Percentiles rank a stretch among this genome's conserved stretches.
phyloP scores from a whole-genome alignment of 2,113 vertebrate genomes.

The Eleginops maclovinus region DNA sequence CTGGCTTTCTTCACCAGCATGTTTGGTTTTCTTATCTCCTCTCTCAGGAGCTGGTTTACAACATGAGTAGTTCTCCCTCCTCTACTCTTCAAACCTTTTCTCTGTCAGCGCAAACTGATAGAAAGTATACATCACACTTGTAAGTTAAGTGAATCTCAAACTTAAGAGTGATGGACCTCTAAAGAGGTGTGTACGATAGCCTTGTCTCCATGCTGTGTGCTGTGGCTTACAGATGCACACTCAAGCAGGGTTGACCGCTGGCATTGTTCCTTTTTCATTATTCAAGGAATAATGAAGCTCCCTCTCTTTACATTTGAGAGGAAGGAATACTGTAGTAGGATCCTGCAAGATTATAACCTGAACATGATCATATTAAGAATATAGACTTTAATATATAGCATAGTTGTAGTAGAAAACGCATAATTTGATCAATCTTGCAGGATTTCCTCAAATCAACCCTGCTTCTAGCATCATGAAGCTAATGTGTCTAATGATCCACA shows the following conservation, averaged over 20 bases:
- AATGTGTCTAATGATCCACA: slow-evolving; percentile 78
- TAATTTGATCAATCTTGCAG: slow-evolving; percentile 71
- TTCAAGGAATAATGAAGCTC: slow-evolving; percentile 21
- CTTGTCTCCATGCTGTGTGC: slow-evolving; percentile 73
- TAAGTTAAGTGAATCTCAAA: slow-evolving; percentile 62
- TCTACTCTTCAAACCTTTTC: slow-evolving; percentile 45
- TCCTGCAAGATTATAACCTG: slow-evolving; percentile 80
- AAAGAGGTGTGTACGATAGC: slow-evolving; percentile 61
- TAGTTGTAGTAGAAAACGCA: slow-evolving; percentile 65
- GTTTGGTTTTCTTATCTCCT: slow-evolving; percentile 63
- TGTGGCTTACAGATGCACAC: slow-evolving; percentile 66
- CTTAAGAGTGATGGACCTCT: slow-evolving; percentile 69
- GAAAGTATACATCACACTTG: slow-evolving; percentile 66
- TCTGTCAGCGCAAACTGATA: slow-evolving; percentile 71
- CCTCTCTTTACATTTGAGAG: slow-evolving; percentile 52
- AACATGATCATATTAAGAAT: slow-evolving; percentile 71
- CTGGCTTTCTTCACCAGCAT: slow-evolving; percentile 55
- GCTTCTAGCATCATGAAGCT: slow-evolving; percentile 88
- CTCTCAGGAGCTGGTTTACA: slow-evolving; percentile 54
- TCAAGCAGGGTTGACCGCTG: slow-evolving; percentile 85
- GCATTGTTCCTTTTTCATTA: slow-evolving; percentile 49
- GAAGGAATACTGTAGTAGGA: slow-evolving; percentile 67
- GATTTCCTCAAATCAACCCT: slow-evolving; percentile 82
- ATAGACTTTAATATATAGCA: slow-evolving; percentile 68
- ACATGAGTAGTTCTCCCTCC: slow-evolving; percentile 52